phyloP scores from a whole-genome alignment of 2,888 invertebrate species.

The Anodontia alba region DNA sequence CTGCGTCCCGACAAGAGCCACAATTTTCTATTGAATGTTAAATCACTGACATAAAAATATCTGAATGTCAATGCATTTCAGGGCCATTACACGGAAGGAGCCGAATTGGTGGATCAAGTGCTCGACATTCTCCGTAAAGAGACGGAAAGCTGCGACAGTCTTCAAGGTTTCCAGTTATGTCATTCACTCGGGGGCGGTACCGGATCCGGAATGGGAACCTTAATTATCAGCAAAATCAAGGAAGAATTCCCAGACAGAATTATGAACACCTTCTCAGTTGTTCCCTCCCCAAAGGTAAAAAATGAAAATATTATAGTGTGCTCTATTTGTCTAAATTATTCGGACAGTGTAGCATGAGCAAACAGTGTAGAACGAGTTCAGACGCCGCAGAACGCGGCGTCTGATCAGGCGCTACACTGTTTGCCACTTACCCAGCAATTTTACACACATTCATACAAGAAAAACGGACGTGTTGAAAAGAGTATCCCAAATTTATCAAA shows the following conservation, averaged over 20 bases:
- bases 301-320: neutral
- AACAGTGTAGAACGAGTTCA: no score
- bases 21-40: no score
- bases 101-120: slow-evolving; percentile 87
- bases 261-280: slow-evolving; percentile 97
- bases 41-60: no score
- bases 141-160: slow-evolving; percentile 94
- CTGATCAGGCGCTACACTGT: no score
- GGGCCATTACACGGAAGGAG: slow-evolving; percentile 96
- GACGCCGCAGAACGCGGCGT: no score
- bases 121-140: slow-evolving; percentile 89
- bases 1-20: no score
- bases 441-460: no score
- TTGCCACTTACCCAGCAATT: no score
- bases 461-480: no score
- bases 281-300: slow-evolving; percentile 90
- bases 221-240: slow-evolving; percentile 96
- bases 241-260: slow-evolving; percentile 99
- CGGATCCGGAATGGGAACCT: slow-evolving; percentile 94
- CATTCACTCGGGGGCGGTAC: slow-evolving; percentile 93
- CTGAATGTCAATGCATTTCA: slow-evolving; percentile 84
- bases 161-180: slow-evolving; percentile 87
- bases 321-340: no score
- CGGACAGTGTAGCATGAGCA: no score
- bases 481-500: no score